These are phyloP conservation scores for Tachypleus tridentatus DNA, from an alignment of 1,140 invertebrate species.

Conservation along the genomic window DNA sequence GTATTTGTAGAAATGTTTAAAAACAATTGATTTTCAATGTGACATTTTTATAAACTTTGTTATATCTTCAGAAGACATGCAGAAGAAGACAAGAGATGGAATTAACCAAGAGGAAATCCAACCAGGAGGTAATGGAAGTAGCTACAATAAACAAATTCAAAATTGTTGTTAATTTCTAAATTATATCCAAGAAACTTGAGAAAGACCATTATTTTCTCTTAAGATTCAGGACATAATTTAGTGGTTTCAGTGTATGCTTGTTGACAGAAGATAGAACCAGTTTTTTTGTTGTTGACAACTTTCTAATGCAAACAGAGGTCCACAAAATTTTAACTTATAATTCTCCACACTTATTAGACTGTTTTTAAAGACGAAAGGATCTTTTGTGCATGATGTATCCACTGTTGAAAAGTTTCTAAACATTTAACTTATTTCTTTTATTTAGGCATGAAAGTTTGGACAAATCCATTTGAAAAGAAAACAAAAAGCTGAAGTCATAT, in stretches of 20 bases:
- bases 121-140: slow-evolving; percentile 47
- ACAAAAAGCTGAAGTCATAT: not conserved
- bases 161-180: not conserved
- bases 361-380: not conserved
- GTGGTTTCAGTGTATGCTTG: not conserved
- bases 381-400: not conserved
- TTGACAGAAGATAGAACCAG: not conserved
- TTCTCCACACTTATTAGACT: not conserved
- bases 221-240: slow-evolving; percentile 7
- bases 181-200: not conserved
- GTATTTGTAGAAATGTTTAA: too few relatives aligned
- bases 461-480: slow-evolving; percentile 50
- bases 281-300: not conserved
- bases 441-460: slow-evolving; percentile 58
- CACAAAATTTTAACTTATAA: not conserved
- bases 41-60: not conserved
- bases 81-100: slow-evolving; percentile 38
- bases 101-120: slow-evolving; percentile 51
- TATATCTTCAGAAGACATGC: slow-evolving; percentile 45
- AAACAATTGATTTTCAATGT: too few relatives aligned
- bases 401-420: not conserved
- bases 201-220: slow-evolving; percentile 26
- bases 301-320: not conserved
- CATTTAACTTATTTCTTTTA: slow-evolving; percentile 27
- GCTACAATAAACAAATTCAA: not conserved